Evolutionary conservation across 2,888 invertebrate genomes (phyloP), one percentile per base, ranked within the genome.

Genomic region (Eupsilia transversa): DNA sequence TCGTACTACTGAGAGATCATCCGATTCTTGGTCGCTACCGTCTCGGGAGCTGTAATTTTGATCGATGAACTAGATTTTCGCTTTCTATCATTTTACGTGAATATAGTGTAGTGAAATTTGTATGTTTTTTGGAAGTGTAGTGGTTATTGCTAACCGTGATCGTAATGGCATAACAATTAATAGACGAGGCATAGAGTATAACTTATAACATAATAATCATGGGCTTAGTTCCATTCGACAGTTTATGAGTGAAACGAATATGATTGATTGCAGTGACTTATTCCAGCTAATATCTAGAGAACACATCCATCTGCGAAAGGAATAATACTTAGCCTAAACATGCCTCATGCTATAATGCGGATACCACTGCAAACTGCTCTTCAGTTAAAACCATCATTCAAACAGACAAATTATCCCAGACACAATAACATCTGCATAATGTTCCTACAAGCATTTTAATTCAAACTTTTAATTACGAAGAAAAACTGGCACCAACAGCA

Each of bases 21-120:
- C 74, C 79, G 78, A 84, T 69, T 73, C 77, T 69, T 38, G 57
- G 57, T 63, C 60, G 70, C 79, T 79, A 82, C 79, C 56, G 72
- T 63, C 69, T 65, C 65, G 59, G 77, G 30, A 78, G 74, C 69
- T 68, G 63, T 73, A 60, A 64, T 73, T 80, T 72, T 84, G 84
- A 83, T 82, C 38, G 64, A 84, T 68, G 60, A 69, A 64, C 60
- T 76, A 74, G 65, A 77, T 79, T 84, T 86, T 86, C 84, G 72
- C 79, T 86, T 82, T 86, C 82, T 83, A 59, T 74, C 6, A 74
- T 57, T 75, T 77, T 57, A 46, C 59, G 77, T 71, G 30, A 56
- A 30, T 60, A 14, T 2, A 52, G n/a, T n/a, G 30, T 33, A 75
- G 71, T 68, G 71, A 80, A 71, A 66, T 57, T 80, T 76, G 33